Evolutionary conservation across 2,888 invertebrate genomes (phyloP), one percentile per base, ranked within the genome.

Genomic region (Macaria liturata): DNA sequence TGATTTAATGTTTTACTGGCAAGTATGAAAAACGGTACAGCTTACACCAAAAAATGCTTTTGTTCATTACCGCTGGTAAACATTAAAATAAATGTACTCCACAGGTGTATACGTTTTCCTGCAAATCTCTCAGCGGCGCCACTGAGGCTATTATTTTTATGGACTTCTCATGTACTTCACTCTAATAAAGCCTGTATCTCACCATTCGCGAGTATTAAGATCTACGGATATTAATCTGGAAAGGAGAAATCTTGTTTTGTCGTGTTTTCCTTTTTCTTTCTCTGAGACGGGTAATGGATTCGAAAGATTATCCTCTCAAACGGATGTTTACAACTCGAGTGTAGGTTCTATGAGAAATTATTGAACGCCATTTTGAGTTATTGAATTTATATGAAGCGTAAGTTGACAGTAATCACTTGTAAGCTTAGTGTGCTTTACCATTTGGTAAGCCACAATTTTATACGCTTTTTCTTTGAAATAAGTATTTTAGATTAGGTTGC

Each of bases 91-190:
- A 20, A 20, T 20, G 69, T 67, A 61, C 58, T 69, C 64, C 65
- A 64, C 70, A 72, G 72, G 72, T 71, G 69, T 66, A 65, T 66
- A 62, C 67, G 70, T 68, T 59, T 64, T 66, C 54, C 54, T 40
- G 46, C 60, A 65, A 68, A 68, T 61, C 61, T 49, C 51, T 60
- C 62, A 20, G 20, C 20, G 20, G 57, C 62, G 57, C 61, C 62
- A 64, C 58, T 65, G 54, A 57, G 53, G 61, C 66, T 72, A 72
- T 76, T 79, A 75, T 68, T 72, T 80, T 81, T 80, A 81, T 77
- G 70, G 75, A 63, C 70, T 80, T 83, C 78, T 71, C 76, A 72
- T 80, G 78, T 84, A 76, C 70, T 70, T 68, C 67, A 50, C 70
- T 63, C 66, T 66, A 65, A 71, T 68, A 68, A 69, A 72, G 68